A percentile compares a stretch with the other conserved stretches of the same genome.
These are phyloP conservation scores for Dynastes tityus DNA, from an alignment of 2,888 invertebrate genomes.

Conservation along the genomic window DNA sequence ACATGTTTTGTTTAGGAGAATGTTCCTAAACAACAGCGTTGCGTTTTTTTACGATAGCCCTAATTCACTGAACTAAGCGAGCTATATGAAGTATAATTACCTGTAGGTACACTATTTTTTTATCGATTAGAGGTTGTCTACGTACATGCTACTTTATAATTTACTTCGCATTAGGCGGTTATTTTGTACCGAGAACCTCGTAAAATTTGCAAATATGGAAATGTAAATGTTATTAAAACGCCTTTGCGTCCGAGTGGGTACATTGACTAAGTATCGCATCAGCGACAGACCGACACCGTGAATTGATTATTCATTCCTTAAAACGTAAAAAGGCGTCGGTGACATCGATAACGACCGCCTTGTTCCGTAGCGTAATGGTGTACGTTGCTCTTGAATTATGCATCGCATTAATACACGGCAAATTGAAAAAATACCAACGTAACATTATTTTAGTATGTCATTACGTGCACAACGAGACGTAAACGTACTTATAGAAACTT, in stretches of 20 bases:
- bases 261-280: background rate
- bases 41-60: too few species aligned
- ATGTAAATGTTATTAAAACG: conserved; percentile 25
- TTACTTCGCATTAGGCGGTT: conserved; percentile 17
- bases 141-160: background rate
- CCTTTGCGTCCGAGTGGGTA: background rate
- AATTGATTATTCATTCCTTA: conserved; percentile 35
- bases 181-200: conserved; percentile 5
- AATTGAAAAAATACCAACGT: background rate
- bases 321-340: conserved; percentile 33
- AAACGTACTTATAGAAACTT: background rate
- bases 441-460: too few species aligned
- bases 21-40: too few species aligned
- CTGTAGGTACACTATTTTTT: too few species aligned
- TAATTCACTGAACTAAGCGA: too few species aligned
- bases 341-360: conserved; percentile 7
- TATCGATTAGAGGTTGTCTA: too few species aligned
- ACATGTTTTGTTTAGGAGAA: too few species aligned
- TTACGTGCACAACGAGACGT: background rate
- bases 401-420: background rate
- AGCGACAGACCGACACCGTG: conserved; percentile 2
- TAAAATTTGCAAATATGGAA: conserved; percentile 34
- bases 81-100: too few species aligned
- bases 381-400: conserved; percentile 27
- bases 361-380: background rate